Conservation (phyloP, 2,888 invertebrate genomes). For the Acleris holmiana region DNA sequence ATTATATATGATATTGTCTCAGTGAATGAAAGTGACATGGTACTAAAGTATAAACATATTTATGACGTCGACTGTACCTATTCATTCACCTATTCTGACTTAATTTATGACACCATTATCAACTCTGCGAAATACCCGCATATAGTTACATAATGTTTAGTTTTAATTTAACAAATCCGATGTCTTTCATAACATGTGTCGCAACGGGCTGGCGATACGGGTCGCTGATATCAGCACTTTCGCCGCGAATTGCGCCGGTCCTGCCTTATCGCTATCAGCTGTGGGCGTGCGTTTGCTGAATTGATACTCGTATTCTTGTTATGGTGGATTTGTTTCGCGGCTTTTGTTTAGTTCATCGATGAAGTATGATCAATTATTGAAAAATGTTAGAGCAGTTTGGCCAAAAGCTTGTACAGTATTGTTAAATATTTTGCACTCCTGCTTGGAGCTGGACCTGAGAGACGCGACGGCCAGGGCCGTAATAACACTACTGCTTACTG, state of each 20-base stretch:
- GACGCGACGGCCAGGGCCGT: too few relatives aligned
- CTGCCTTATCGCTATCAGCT: conserved; percentile 23
- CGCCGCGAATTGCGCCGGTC: conserved; percentile 29
- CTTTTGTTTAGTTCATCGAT: neutral
- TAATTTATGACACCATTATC: neutral
- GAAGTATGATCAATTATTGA: too few relatives aligned
- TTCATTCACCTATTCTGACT: too few relatives aligned
- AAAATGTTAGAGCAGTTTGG: too few relatives aligned
- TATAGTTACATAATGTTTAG: neutral
- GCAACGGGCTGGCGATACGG: neutral
- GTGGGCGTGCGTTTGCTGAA: conserved; percentile 25
- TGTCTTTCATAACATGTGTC: conserved; percentile 11
- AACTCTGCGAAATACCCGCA: neutral
- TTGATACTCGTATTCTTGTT: conserved; percentile 16
- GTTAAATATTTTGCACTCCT: too few relatives aligned
- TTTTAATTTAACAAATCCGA: conserved; percentile 3
- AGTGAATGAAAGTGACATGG: too few relatives aligned
- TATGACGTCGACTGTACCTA: too few relatives aligned
- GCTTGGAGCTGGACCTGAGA: too few relatives aligned
- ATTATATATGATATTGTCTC: too few relatives aligned
- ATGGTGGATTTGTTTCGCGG: conserved; percentile 4
- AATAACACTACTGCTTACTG: too few relatives aligned
- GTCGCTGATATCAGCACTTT: conserved; percentile 34
- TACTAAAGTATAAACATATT: too few relatives aligned
- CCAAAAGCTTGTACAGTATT: too few relatives aligned